Base-by-base conservation (phyloP, 1,140 invertebrate species). In the Drosophila virilis region DNA sequence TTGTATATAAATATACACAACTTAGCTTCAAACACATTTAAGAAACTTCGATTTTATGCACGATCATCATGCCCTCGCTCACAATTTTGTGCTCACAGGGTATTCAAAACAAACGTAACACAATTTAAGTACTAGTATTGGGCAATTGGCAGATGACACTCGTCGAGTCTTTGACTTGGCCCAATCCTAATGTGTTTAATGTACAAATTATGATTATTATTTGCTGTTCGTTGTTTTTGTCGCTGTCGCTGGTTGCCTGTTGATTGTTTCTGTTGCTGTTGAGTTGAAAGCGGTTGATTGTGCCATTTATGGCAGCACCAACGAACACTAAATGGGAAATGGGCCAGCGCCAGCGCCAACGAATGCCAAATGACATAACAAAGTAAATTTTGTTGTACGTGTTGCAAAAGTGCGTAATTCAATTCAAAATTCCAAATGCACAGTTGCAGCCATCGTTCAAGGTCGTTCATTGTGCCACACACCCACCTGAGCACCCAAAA, bases 301-400 rank as follows among this genome's bases (percentile, higher is more conserved):
- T 89, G 84, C 80, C 84, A 89, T 90, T 89, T 89, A 77, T 84
- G 80, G 80, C 85, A 48, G 57, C 59, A 75, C 64, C 79, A 4
- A 5, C 57, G 42, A 64, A 77, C 52, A 64, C 42, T 68, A 61
- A 75, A 68, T 66, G 70, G 61, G 57, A 89, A 89, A 89, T 89
- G 79, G 84, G 84, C 80, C 85, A 89, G 43, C 57, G 57, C 22
- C 22, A 28, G 22, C 22, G 22, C 22, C 57, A 62, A 50, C 58
- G 71, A 74, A 76, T 89, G 77, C 71, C 62, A 74, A 74, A 71
- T 89, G 80, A 89, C 84, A 89, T 89, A 89, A 89, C 74, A 79
- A 59, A 50, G 51, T 46, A 51, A 74, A 82, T 64, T 46, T 66
- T 48, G 22, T 37, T 66, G 83, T 75, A 82, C 74, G 75, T 86